Conservation (phyloP, 2,888 invertebrate species). For the Eristalinus aeneus region DNA sequence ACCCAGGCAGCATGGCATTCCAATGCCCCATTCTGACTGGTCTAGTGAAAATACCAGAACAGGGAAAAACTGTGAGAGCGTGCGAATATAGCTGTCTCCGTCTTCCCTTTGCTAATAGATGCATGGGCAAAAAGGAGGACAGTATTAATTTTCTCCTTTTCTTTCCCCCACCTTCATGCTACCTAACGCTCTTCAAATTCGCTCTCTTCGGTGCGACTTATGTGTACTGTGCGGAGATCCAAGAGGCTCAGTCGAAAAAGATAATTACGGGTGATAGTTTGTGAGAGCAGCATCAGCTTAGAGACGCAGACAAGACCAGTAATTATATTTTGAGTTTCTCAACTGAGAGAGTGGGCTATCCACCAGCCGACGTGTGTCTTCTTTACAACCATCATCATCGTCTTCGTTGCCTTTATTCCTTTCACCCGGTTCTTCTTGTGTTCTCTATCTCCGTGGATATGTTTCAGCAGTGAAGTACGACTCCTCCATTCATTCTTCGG, state of each 20-base stretch:
- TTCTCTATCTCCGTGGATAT: slow-evolving; percentile 52
- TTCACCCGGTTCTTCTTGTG: slow-evolving; percentile 56
- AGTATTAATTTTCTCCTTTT: slow-evolving; percentile 48
- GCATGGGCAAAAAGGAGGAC: slow-evolving; percentile 20
- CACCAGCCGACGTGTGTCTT: slow-evolving; percentile 52
- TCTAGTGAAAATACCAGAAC: slow-evolving; percentile 63
- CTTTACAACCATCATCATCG: slow-evolving; percentile 52
- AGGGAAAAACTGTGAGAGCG: slow-evolving; percentile 55
- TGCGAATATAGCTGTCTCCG: slow-evolving; percentile 12
- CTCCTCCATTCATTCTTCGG: slow-evolving; percentile 61
- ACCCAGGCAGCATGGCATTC: slow-evolving; percentile 60
- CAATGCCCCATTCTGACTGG: slow-evolving; percentile 41
- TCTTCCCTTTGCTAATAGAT: neutral
- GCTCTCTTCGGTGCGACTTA: slow-evolving; percentile 70
- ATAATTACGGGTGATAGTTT: slow-evolving; percentile 81
- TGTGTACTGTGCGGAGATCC: slow-evolving; percentile 59
- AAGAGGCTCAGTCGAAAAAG: slow-evolving; percentile 77
- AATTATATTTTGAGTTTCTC: slow-evolving; percentile 62
- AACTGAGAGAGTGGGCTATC: slow-evolving; percentile 47
- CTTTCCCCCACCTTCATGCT: slow-evolving; percentile 54
- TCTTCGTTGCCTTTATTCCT: slow-evolving; percentile 29
- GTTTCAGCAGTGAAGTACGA: slow-evolving; percentile 48
- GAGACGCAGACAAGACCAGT: slow-evolving; percentile 53
- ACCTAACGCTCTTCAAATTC: slow-evolving; percentile 69
- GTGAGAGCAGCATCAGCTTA: slow-evolving; percentile 62